Evolutionary conservation across 2,888 invertebrate genomes (phyloP), one percentile per base, ranked within the genome.

Genomic region (Helobdella robusta): DNA sequence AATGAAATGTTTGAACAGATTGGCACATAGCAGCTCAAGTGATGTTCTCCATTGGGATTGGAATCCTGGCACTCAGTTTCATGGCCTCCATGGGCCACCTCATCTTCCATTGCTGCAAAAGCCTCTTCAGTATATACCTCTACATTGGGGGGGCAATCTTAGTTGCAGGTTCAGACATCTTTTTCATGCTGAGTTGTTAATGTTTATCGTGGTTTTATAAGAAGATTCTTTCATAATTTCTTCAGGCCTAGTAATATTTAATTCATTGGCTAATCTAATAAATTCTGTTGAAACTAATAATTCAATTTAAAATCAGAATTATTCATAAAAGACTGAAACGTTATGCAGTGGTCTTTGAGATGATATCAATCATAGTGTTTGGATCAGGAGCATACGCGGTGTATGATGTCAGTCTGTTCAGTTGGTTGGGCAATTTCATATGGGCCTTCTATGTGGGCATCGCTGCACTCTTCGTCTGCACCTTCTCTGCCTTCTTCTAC

Each of bases 391-490:
- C 65, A 15, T 64, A 67, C 48, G 28, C 23, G 46, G 60, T 54
- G 25, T 67, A 54, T 23, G 65, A 67, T 25, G 67, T 65, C 50
- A 65, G 65, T 36, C 28, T 67, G 34, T 59, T 67, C 66, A 68
- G 68, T 35, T 59, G 65, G 64, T 32, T 67, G 23, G 62, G 54
- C 34, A 46, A 59, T 48, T 68, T 66, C 54, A 64, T 68, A 15
- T 68, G 68, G 68, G 68, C 65, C 20, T 68, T 68, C 58, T 68
- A 68, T 32, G 58, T 68, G 25, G 68, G 66, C 54, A 68, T 68
- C 28, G 56, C 64, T 18, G 66, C 67, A 20, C 59, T 67, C 6
- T 52, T 68, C 44, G 30, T 64, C 30, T 44, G 52, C 32, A 25
- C 50, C 28, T n/a, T 54, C 25, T 58, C 66, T 54, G 66, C 56